A percentile compares a stretch with the other conserved stretches of the same genome.
phyloP scores from a whole-genome alignment of 2,888 invertebrate species.

The Bembecia ichneumoniformis region DNA sequence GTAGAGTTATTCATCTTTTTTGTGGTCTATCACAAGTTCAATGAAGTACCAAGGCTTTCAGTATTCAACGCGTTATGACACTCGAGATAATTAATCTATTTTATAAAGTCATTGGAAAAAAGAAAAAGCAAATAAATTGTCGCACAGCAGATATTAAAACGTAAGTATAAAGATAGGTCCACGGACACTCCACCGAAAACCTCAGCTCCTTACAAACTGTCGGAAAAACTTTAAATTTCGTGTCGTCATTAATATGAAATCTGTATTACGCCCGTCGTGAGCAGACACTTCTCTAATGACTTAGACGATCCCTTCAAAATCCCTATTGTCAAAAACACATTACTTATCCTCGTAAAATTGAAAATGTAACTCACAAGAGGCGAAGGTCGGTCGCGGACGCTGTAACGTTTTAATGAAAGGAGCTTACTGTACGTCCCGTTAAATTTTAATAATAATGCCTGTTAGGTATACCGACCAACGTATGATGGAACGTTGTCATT shows the following conservation, averaged over 20 bases:
- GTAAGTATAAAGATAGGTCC: too few species aligned
- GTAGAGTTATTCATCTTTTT: too few species aligned
- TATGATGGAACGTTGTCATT: not conserved
- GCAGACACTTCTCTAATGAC: conserved; percentile 13
- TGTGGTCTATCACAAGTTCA: too few species aligned
- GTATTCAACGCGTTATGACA: too few species aligned
- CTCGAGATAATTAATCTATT: too few species aligned
- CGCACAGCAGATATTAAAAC: too few species aligned
- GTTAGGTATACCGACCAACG: not conserved
- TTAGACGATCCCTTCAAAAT: conserved; percentile 6
- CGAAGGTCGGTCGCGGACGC: not conserved
- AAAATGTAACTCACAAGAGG: not conserved
- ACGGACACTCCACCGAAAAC: not conserved
- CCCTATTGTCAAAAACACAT: conserved; percentile 1
- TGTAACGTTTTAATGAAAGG: not conserved
- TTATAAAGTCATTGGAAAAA: too few species aligned
- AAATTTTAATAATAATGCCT: not conserved
- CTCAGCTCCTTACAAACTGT: conserved; percentile 4
- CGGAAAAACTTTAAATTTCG: conserved; percentile 13
- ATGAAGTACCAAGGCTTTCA: too few species aligned
- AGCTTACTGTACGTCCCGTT: not conserved
- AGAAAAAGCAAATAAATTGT: too few species aligned
- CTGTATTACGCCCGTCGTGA: conserved; percentile 10
- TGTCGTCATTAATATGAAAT: conserved; percentile 14
- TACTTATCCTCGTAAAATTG: not conserved